Evolutionary conservation across 92 coral and sea anemone species (phyloP).

Genomic region (Metridium senile): DNA sequence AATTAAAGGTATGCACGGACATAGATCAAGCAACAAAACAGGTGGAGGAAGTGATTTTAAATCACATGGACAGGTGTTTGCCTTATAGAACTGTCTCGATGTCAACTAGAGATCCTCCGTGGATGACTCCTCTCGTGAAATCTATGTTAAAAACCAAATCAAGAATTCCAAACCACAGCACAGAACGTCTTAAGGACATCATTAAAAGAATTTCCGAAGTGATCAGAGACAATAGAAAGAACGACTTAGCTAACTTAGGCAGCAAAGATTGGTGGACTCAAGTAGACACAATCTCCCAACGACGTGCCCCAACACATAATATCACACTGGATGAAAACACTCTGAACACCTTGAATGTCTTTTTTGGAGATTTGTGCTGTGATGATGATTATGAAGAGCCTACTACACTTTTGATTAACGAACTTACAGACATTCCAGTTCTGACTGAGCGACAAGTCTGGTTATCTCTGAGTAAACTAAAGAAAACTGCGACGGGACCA

Average conservation of each 20-base stretch:
- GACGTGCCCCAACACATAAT: slow-evolving; percentile 19
- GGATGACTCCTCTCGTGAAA: slow-evolving; percentile 56
- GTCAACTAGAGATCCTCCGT: slow-evolving; percentile 54
- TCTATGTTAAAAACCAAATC: slow-evolving; percentile 46
- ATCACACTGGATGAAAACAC: slow-evolving; percentile 19
- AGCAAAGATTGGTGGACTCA: slow-evolving; percentile 54
- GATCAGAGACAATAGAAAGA: slow-evolving; percentile 48
- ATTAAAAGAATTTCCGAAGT: slow-evolving; percentile 43
- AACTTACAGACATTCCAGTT: slow-evolving; percentile 18
- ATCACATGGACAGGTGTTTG: slow-evolving; percentile 39
- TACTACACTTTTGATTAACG: slow-evolving; percentile 15
- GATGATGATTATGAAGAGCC: slow-evolving; percentile 39
- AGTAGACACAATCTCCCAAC: slow-evolving; percentile 50
- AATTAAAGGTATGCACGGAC: slow-evolving; percentile 12
- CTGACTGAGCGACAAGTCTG: slow-evolving; percentile 38
- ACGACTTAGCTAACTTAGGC: slow-evolving; percentile 30
- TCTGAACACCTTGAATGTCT: slow-evolving; percentile 37
- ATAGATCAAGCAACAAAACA: slow-evolving; percentile 31
- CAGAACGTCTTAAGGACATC: slow-evolving; percentile 27
- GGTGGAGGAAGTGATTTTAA: slow-evolving; percentile 23
- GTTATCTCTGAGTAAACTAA: slow-evolving; percentile 11
- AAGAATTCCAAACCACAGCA: slow-evolving; percentile 37
- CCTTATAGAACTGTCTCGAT: slow-evolving; percentile 44
- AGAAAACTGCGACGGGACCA: slow-evolving; percentile 56
- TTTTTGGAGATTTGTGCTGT: slow-evolving; percentile 33